Percentiles rank a stretch among this genome's conserved stretches.
phyloP scores from a whole-genome alignment of 2,888 invertebrate genomes.

The Mantis religiosa region DNA sequence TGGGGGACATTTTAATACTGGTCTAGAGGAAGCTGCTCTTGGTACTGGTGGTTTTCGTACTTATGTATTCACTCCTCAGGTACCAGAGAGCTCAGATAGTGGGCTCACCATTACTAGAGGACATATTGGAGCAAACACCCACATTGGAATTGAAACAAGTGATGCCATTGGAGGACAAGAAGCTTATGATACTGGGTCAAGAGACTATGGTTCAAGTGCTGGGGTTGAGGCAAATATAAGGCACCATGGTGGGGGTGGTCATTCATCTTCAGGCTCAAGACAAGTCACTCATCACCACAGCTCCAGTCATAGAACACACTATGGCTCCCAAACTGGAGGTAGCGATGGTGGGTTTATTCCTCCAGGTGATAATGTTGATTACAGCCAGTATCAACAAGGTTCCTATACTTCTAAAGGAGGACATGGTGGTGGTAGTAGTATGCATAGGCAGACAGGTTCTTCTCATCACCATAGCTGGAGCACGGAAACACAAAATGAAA shows the following conservation, averaged over 20 bases:
- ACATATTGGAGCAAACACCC: neutral
- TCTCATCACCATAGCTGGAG: neutral
- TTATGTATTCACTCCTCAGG: neutral
- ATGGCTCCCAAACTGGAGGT: neutral
- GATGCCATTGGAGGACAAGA: neutral
- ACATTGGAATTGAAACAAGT: neutral
- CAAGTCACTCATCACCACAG: neutral
- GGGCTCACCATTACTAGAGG: neutral
- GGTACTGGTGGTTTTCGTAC: neutral
- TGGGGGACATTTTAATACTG: neutral
- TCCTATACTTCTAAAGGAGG: neutral
- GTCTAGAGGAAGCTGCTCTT: neutral
- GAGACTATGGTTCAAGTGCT: neutral
- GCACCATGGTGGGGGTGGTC: neutral
- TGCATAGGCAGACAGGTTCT: neutral
- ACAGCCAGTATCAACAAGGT: neutral
- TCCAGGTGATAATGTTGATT: neutral
- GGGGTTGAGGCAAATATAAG: neutral
- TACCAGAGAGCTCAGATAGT: neutral
- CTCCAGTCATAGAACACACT: too few relatives aligned
- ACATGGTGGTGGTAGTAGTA: neutral
- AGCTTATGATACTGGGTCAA: neutral
- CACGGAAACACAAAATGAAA: conserved; percentile 34
- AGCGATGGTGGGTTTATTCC: neutral
- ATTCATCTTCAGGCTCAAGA: neutral